Evolutionary conservation across 2,888 invertebrate species (phyloP).

Genomic region (Epistrophella euchroma): DNA sequence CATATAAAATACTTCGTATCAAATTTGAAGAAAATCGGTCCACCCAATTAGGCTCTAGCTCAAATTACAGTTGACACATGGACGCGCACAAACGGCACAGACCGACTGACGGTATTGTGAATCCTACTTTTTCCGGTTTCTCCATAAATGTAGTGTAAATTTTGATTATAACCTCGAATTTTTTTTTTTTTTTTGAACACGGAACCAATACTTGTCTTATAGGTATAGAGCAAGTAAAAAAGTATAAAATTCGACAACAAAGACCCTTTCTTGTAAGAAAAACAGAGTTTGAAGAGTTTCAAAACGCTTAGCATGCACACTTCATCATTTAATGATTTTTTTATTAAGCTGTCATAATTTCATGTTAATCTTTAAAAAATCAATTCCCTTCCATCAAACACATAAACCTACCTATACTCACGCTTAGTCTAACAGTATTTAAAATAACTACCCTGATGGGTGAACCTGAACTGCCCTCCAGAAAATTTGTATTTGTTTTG

Average conservation of each 20-base stretch:
- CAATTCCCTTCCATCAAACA: constrained; percentile 7
- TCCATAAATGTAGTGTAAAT: too few species aligned
- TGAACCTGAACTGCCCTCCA: constrained; percentile 46
- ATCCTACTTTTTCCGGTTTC: too few species aligned
- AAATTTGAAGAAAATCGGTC: too few species aligned
- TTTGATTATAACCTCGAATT: too few species aligned
- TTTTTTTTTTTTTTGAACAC: too few species aligned
- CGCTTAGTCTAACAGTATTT: background rate
- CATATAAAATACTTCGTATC: too few species aligned
- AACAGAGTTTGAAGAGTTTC: background rate
- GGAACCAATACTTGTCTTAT: too few species aligned
- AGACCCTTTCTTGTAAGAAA: background rate
- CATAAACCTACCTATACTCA: background rate
- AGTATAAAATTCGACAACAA: background rate
- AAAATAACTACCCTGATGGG: constrained; percentile 11
- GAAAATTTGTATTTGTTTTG: constrained; percentile 64
- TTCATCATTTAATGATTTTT: constrained; percentile 1
- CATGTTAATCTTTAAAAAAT: constrained; percentile 3
- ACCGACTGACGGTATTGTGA: too few species aligned
- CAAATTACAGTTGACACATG: too few species aligned
- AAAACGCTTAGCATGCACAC: background rate
- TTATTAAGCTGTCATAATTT: constrained; percentile 8
- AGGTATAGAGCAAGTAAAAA: too few species aligned
- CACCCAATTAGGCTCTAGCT: too few species aligned
- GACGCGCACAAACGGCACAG: too few species aligned